A percentile compares a stretch with the other conserved stretches of the same genome.
These are phyloP conservation scores for Gandaritis pyraliata DNA, from an alignment of 2,888 invertebrate species.

Conservation along the genomic window DNA sequence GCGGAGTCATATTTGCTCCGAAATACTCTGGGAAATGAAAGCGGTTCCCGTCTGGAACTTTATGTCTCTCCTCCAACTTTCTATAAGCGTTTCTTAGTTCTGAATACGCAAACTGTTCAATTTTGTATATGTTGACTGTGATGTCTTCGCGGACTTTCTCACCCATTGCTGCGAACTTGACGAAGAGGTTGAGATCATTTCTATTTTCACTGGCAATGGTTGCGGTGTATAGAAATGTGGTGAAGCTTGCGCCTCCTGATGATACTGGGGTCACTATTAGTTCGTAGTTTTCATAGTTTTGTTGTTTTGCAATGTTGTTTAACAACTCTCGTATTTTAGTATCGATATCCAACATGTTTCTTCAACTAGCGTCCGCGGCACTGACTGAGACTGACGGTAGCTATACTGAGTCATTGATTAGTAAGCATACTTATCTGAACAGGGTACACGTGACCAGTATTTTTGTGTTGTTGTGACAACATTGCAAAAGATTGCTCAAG, in stretches of 20 bases:
- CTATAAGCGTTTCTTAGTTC: constrained; percentile 34
- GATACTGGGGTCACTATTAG: constrained; percentile 48
- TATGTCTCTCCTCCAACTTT: constrained; percentile 36
- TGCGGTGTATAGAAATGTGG: constrained; percentile 51
- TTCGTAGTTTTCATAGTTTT: constrained; percentile 45
- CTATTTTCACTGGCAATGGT: constrained; percentile 46
- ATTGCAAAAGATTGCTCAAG: no score
- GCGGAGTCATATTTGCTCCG: constrained; percentile 39
- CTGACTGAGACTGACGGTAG: no score
- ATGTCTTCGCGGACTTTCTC: constrained; percentile 26
- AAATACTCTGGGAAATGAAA: constrained; percentile 48
- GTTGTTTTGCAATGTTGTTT: constrained; percentile 37
- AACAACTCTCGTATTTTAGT: constrained; percentile 4
- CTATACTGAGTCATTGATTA: no score
- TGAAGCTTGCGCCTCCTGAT: constrained; percentile 61
- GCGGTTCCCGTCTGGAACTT: constrained; percentile 42
- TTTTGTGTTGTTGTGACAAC: no score
- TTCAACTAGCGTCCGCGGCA: no score
- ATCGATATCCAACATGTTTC: background rate
- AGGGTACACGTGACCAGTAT: no score
- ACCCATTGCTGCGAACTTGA: constrained; percentile 54
- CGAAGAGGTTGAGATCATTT: constrained; percentile 52
- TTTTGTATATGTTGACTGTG: constrained; percentile 7
- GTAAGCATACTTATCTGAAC: no score
- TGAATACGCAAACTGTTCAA: constrained; percentile 42